Base-by-base conservation (phyloP, 1,140 invertebrate genomes). In the Akabosia matsudoensis region DNA sequence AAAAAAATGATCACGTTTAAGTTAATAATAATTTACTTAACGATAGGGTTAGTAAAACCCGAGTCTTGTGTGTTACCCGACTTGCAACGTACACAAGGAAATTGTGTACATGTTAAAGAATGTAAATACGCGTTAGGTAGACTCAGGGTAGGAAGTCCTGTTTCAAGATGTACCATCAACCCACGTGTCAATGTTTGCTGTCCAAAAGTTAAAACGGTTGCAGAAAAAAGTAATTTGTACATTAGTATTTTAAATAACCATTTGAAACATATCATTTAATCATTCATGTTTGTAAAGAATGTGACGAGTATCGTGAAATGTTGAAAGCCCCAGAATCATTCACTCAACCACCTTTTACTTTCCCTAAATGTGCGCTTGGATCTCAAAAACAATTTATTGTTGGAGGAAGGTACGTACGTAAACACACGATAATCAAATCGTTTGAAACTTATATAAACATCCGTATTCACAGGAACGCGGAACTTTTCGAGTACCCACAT, bases 201-300 rank as follows among this genome's bases (percentile, higher is more conserved):
- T 33, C 79, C 79, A 1, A 78, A 61, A 16, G 33, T 74, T n/a
- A 34, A 24, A 2, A 76, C 77, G 0, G 24, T 77, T 2, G 18
- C 74, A 24, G 56, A 77, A 30, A 77, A 76, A 79, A 77, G 79
- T 81, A 74, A 76, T 73, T 30, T 73, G n/a, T 67, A 37, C 34
- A 52, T 18, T 28, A 1, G 1, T 1, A 51, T 61, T 37, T 1
- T 70, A 51, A 24, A 73, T 30, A 31, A 4, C 18, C 37, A 67
- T 70, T 51, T 71, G 30, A 30, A 16, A 67, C 24, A 67, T 13
- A 67, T 56, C 28, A 22, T 61, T 61, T 67, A 67, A n/a, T n/a
- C n/a, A n/a, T n/a, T 30, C 24, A 67, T 31, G 1, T 67, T 74
- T 1, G 54, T n/a, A n/a, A n/a, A 81, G 80, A 81, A 71, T 81